Percentiles rank a stretch among this genome's conserved stretches.
Conservation (phyloP, 2,113 vertebrate species). For the Pao palembangensis region DNA sequence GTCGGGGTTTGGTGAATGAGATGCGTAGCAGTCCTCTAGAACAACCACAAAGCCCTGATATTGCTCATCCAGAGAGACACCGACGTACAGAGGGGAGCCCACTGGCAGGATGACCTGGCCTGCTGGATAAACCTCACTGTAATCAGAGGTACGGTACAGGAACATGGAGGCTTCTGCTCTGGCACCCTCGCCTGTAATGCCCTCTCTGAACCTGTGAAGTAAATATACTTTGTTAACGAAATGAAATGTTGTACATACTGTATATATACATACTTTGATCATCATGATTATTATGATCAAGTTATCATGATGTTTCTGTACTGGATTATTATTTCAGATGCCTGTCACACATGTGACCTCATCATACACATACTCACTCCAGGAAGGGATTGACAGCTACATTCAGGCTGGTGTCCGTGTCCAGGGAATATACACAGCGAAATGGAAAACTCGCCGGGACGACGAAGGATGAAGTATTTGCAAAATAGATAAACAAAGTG, state of each 20-base stretch:
- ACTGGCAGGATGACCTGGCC: slow-evolving; percentile 42
- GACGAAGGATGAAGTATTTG: slow-evolving; percentile 12
- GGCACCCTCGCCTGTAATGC: slow-evolving; percentile 21
- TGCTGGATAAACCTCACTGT: slow-evolving; percentile 36
- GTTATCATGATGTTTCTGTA: too few species aligned
- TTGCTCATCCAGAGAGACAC: slow-evolving; percentile 29
- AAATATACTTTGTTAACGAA: background rate
- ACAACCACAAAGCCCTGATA: slow-evolving; percentile 45
- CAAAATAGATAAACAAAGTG: slow-evolving; percentile 54
- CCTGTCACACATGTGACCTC: too few species aligned
- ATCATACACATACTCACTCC: slow-evolving; percentile 32
- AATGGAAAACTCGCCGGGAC: slow-evolving; percentile 49
- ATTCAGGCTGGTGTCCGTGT: slow-evolving; percentile 35
- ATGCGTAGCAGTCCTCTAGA: slow-evolving; percentile 62
- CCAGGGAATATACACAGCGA: slow-evolving; percentile 59
- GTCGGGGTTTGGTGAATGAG: slow-evolving; percentile 30
- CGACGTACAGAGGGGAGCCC: slow-evolving; percentile 55
- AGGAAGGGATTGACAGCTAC: slow-evolving; percentile 41
- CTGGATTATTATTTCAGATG: too few species aligned
- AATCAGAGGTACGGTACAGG: slow-evolving; percentile 49
- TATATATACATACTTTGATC: background rate
- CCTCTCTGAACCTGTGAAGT: slow-evolving; percentile 31
- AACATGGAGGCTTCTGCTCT: slow-evolving; percentile 44
- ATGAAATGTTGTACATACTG: background rate
- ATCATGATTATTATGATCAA: background rate